Percentiles rank a stretch among this genome's conserved stretches.
These are phyloP conservation scores for Raja brachyura DNA, from an alignment of 2,113 vertebrate genomes.

Conservation along the genomic window DNA sequence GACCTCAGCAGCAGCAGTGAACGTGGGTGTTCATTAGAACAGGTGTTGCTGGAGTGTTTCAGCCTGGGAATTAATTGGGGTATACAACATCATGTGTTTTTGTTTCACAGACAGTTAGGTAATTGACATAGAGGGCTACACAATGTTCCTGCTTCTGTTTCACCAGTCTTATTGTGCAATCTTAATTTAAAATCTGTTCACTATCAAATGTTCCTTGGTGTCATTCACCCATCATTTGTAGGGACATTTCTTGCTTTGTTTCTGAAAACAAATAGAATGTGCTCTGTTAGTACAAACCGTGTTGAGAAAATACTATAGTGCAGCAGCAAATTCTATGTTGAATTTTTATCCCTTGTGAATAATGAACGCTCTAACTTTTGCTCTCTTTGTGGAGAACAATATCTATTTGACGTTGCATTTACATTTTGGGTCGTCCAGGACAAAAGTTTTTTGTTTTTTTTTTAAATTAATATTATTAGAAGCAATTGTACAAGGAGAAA, in stretches of 20 bases:
- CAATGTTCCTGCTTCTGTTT: slow-evolving; percentile 22
- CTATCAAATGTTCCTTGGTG: background rate
- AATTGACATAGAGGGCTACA: slow-evolving; percentile 60
- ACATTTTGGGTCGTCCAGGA: background rate
- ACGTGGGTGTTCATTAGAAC: slow-evolving; percentile 40
- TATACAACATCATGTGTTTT: slow-evolving; percentile 49
- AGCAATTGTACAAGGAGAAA: too few species aligned
- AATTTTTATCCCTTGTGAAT: background rate
- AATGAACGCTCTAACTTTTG: background rate
- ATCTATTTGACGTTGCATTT: background rate
- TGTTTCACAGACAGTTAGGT: slow-evolving; percentile 54
- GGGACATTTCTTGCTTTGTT: background rate
- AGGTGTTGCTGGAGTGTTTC: slow-evolving; percentile 46
- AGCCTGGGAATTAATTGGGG: slow-evolving; percentile 49
- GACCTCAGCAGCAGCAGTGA: slow-evolving; percentile 45
- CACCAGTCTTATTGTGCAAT: background rate
- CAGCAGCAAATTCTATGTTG: too few species aligned
- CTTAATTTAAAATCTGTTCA: slow-evolving; percentile 28
- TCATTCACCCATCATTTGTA: background rate
- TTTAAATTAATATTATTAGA: too few species aligned
- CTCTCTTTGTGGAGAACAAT: background rate
- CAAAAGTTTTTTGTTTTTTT: too few species aligned
- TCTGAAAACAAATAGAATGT: background rate
- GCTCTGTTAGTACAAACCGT: slow-evolving; percentile 1
- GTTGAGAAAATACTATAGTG: background rate